A percentile compares a stretch with the other conserved stretches of the same genome.
Evolutionary conservation across 1,140 invertebrate species (phyloP).

Genomic region (Pseudoatta argentina): DNA sequence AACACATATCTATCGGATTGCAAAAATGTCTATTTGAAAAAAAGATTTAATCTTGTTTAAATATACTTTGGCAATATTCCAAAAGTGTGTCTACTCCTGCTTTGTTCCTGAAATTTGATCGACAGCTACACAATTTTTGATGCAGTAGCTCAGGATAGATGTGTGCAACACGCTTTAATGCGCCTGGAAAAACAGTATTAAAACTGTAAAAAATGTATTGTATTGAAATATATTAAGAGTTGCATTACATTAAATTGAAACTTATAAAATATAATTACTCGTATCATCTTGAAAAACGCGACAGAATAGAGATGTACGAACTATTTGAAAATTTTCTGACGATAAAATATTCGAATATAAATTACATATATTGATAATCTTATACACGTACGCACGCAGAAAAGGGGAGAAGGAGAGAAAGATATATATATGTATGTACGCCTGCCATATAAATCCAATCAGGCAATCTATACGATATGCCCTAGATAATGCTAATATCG

Average conservation of each 20-base stretch:
- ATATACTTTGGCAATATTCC: slow-evolving; percentile 69
- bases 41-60: slow-evolving; percentile 43
- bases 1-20: neutral
- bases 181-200: slow-evolving; percentile 72
- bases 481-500: too few species aligned
- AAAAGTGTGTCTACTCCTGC: slow-evolving; percentile 77
- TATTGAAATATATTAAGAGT: neutral
- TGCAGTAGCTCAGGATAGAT: slow-evolving; percentile 81
- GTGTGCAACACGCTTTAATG: slow-evolving; percentile 79
- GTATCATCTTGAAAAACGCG: neutral
- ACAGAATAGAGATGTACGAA: too few species aligned
- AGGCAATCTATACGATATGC: too few species aligned
- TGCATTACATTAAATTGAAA: neutral
- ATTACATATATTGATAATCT: too few species aligned
- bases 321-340: too few species aligned
- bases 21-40: neutral
- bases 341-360: too few species aligned
- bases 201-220: neutral
- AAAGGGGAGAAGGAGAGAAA: too few species aligned
- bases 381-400: too few species aligned
- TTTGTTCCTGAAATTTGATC: slow-evolving; percentile 83
- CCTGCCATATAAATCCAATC: too few species aligned
- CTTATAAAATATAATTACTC: too few species aligned
- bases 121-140: slow-evolving; percentile 81
- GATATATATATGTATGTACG: too few species aligned